These are phyloP conservation scores for Leucophenga montana DNA, from an alignment of 2,888 invertebrate genomes.

Conservation along the genomic window DNA sequence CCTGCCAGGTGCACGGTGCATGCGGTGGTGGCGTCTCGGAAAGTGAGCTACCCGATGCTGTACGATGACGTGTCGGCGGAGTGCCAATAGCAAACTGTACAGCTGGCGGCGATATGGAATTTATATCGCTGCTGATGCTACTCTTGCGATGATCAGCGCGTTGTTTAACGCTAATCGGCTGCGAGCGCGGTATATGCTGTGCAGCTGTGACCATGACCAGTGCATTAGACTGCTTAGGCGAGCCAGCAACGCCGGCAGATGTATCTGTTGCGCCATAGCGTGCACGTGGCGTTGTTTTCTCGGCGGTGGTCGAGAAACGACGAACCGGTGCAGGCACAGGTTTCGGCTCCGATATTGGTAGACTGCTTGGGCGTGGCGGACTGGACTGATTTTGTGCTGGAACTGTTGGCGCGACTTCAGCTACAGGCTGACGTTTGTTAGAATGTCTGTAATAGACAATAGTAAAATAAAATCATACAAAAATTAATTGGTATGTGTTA, in stretches of 20 bases:
- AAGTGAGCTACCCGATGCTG: constrained; percentile 79
- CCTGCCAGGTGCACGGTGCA: constrained; percentile 87
- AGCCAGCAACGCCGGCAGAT: constrained; percentile 43
- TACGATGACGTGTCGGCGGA: constrained; percentile 82
- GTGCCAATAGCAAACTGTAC: constrained; percentile 92
- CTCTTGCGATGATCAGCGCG: constrained; percentile 81
- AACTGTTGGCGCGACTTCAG: constrained; percentile 27
- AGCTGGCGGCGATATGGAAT: constrained; percentile 93
- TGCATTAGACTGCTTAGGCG: constrained; percentile 39
- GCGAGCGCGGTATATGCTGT: constrained; percentile 83
- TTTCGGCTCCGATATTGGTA: constrained; percentile 84
- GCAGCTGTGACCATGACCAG: constrained; percentile 43
- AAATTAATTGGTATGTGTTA: no score
- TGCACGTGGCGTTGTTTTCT: constrained; percentile 12
- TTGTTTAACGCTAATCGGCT: constrained; percentile 87
- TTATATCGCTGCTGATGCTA: constrained; percentile 84
- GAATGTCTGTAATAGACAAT: constrained; percentile 48
- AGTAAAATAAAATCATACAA: not conserved
- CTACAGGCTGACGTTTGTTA: constrained; percentile 45
- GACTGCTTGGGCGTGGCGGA: constrained; percentile 80
- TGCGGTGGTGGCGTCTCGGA: constrained; percentile 83
- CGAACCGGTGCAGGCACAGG: constrained; percentile 79
- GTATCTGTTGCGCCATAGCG: constrained; percentile 8
- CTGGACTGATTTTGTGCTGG: constrained; percentile 72
- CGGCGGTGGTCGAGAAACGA: constrained; percentile 57